phyloP scores from a whole-genome alignment of 2,113 vertebrate species.

The Amphiprion percula region DNA sequence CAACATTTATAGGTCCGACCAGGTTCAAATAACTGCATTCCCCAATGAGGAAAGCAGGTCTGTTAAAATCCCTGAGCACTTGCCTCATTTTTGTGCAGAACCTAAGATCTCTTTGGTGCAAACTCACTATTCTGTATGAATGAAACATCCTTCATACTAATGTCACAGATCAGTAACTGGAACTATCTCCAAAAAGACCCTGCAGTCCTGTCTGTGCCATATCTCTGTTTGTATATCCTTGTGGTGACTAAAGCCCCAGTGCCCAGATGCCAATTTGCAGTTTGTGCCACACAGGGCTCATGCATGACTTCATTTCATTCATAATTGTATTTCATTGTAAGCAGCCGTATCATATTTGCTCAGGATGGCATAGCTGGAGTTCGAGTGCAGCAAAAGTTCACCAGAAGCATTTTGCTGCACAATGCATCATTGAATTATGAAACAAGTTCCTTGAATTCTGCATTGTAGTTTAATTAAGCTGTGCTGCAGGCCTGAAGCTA shows the following conservation, averaged over 20 bases:
- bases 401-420: background rate
- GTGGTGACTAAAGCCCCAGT: constrained; percentile 27
- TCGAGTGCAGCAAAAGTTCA: constrained; percentile 6
- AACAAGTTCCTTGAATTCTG: constrained; percentile 31
- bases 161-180: constrained; percentile 54
- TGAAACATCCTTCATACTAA: constrained; percentile 34
- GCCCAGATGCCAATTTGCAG: constrained; percentile 38
- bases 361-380: constrained; percentile 20
- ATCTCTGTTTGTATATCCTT: constrained; percentile 34
- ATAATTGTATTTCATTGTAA: constrained; percentile 13
- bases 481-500: constrained; percentile 1
- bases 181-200: constrained; percentile 45
- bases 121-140: constrained; percentile 30
- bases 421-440: constrained; percentile 9
- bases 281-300: constrained; percentile 35
- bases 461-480: constrained; percentile 39
- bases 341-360: constrained; percentile 35
- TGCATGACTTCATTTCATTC: constrained; percentile 42
- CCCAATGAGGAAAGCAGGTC: no score
- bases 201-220: constrained; percentile 40
- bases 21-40: background rate
- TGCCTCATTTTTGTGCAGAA: constrained; percentile 12
- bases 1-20: constrained; percentile 8
- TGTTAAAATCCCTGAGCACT: background rate
- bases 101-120: constrained; percentile 30